Evolutionary conservation across 2,797 vertebrate genomes (phyloP), one percentile per base, ranked within the genome.

Genomic region (Sebastiscus albofasciatus): DNA sequence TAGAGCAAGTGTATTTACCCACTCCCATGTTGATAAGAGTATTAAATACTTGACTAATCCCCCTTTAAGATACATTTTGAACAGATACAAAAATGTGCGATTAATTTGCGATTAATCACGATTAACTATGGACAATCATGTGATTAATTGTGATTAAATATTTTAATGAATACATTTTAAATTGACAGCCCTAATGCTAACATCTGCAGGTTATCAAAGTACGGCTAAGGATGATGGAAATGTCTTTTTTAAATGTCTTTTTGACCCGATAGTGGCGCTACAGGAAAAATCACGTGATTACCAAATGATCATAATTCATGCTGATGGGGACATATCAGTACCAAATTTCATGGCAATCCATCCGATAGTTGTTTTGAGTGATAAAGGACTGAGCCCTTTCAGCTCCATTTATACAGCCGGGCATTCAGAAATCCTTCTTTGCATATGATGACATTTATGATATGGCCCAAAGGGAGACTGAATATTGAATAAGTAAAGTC

Each of bases 381-480:
- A 87, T 92, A 84, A 84, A 90, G 69, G 36, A 73, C 36, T 74
- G 54, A 76, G 80, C 68, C 72, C 39, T 87, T 75, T 86, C 83
- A 88, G 81, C 83, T 84, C 71, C 68, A 84, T 89, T 87, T 83
- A 91, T 89, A 82, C 86, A 83, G 82, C 67, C 16, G 6, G 69
- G 79, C 80, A 84, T 92, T 89, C 75, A 89, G 76, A 79, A 87
- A 86, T 79, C 77, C 87, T 86, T 75, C 82, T 93, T 92, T 93
- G 90, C 93, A 95, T 94, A 92, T 72, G 89, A 93, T 94, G 93
- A 92, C 93, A 94, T 95, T 93, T 94, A 92, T 91, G 90, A 94
- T 92, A 84, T 77, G 82, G 89, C 89, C 85, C 85, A 71, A 77
- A 87, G 90, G 92, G 88, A 84, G 75, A 55, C 74, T 83, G 91